Evolutionary conservation across 2,888 invertebrate species (phyloP), one percentile per base, ranked within the genome.

Genomic region (Cremastobaeus sp.): DNA sequence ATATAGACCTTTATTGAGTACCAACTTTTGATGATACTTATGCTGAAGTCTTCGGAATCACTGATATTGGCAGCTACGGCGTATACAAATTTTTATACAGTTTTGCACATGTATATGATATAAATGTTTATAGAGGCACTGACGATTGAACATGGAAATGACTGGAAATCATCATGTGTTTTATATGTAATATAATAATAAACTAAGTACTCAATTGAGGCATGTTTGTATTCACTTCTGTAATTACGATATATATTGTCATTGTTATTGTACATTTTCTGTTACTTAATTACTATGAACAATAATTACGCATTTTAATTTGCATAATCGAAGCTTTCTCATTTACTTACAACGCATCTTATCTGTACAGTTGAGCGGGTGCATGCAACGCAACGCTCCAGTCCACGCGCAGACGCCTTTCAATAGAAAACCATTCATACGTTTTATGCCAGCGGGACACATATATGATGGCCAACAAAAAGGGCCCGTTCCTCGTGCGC

Each of bases 81-180:
- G 65, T 41, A 65, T 65, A 55, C 18, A 55, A 43, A 9, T 6
- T 66, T 66, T 66, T 66, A 57, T 68, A 68, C 57, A 50, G 41
- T 68, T 68, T 68, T 68, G 68, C 68, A 68, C 50, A 68, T 35
- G 14, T 43, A 43, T 35, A 50, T 57, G 15, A 48, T 48, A n/a
- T n/a, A 57, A 50, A 68, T 48, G 35, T 68, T 68, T 59, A 43
- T 4, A 4, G 21, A 11, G 2, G 37, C 57, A 48, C 32, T 57
- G n/a, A n/a, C n/a, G n/a, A n/a, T n/a, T n/a, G 25, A 3, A 8
- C 25, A 25, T 8, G 3, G 8, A 3, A 25, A 25, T 25, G 25
- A 25, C 25, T 25, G 25, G 4, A 25, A 25, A 25, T 5, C 25
- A 8, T 25, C 8, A 25, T 5, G 25, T 25, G 25, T 25, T 25